phyloP scores from a whole-genome alignment of 2,888 invertebrate genomes.

The Myopa tessellatipennis region DNA sequence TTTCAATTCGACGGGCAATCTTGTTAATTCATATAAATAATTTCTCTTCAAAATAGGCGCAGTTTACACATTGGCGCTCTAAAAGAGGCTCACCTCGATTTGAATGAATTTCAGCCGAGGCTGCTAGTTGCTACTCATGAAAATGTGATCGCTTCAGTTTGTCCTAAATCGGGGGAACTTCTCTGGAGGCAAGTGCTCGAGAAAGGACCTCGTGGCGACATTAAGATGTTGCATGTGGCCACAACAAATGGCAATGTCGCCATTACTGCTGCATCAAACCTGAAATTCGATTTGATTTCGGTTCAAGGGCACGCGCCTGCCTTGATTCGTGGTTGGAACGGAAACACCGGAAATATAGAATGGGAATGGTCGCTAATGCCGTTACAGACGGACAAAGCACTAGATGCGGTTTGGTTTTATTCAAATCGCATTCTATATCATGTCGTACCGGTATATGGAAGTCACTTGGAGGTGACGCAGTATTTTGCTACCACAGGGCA shows the following conservation, averaged over 20 bases:
- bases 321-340: conserved; percentile 83
- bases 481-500: conserved; percentile 75
- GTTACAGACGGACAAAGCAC: conserved; percentile 62
- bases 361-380: conserved; percentile 80
- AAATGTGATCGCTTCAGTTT: conserved; percentile 87
- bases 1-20: conserved; percentile 19
- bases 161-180: conserved; percentile 78
- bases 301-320: conserved; percentile 81
- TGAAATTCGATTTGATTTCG: conserved; percentile 76
- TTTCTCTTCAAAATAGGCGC: conserved; percentile 72
- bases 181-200: conserved; percentile 87
- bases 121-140: conserved; percentile 86
- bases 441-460: conserved; percentile 72
- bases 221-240: conserved; percentile 71
- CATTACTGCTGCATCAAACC: conserved; percentile 60
- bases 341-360: conserved; percentile 76
- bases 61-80: conserved; percentile 85
- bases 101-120: conserved; percentile 77
- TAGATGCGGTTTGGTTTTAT: conserved; percentile 73
- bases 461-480: conserved; percentile 75
- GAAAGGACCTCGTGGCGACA: conserved; percentile 72
- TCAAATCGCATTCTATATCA: conserved; percentile 73
- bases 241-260: conserved; percentile 48
- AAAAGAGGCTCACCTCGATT: conserved; percentile 81
- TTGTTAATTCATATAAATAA: conserved; percentile 13